These are phyloP conservation scores for Aphyosemion australe DNA, from an alignment of 2,113 vertebrate genomes.

Conservation along the genomic window DNA sequence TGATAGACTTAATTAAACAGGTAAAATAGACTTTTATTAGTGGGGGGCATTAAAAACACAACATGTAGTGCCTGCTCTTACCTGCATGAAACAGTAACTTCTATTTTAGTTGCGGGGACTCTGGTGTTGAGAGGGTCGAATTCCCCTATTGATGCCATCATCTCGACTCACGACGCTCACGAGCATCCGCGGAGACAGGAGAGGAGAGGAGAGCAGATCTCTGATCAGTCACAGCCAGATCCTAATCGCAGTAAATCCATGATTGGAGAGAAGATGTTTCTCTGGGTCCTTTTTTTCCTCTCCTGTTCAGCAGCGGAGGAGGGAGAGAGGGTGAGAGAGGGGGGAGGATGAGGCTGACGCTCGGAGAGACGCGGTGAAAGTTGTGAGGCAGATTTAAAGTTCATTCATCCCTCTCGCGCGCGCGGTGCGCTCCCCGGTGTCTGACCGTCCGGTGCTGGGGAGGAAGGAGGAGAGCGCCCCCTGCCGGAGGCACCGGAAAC, in stretches of 20 bases:
- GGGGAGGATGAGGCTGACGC: neutral
- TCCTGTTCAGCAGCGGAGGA: conserved; percentile 22
- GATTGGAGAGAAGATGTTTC: conserved; percentile 11
- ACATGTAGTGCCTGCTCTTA: conserved; percentile 64
- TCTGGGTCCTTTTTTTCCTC: neutral
- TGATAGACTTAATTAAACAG: neutral
- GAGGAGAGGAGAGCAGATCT: neutral
- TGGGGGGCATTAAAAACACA: neutral
- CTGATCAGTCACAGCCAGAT: conserved; percentile 30
- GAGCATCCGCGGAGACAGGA: conserved; percentile 35
- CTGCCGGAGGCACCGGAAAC: conserved; percentile 34
- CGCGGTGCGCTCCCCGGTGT: conserved; percentile 33
- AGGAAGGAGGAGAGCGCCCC: conserved; percentile 54
- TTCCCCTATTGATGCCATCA: conserved; percentile 89
- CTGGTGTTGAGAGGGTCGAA: conserved; percentile 85
- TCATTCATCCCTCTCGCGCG: conserved; percentile 52
- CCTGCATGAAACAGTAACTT: conserved; percentile 94
- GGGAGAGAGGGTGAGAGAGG: neutral
- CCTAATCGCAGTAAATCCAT: conserved; percentile 63
- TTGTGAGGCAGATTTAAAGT: conserved; percentile 68
- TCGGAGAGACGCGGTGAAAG: conserved; percentile 24
- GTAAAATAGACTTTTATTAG: neutral
- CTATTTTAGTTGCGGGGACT: conserved; percentile 94
- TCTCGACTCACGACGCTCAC: conserved; percentile 46
- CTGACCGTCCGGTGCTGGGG: conserved; percentile 41